Conservation (phyloP, 2,888 invertebrate species). For the Aporophyla nigra region DNA sequence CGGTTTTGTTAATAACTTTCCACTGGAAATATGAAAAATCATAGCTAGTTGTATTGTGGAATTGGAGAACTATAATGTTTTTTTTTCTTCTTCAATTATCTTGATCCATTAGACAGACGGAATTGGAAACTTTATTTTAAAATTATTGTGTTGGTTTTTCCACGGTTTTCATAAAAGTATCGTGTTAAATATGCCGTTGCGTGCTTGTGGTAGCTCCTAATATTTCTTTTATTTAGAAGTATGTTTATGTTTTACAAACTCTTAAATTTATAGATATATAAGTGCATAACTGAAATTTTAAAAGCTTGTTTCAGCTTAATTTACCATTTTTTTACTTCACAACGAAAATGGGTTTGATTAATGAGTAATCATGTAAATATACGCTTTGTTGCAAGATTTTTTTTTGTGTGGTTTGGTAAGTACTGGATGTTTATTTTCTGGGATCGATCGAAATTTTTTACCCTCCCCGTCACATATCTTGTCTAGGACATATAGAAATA, state of each 20-base stretch:
- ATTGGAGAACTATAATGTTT: neutral
- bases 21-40: neutral
- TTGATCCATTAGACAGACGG: neutral
- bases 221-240: slow-evolving; percentile 16
- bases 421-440: too few relatives aligned
- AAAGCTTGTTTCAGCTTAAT: neutral
- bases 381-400: neutral
- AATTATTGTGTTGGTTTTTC: slow-evolving; percentile 31
- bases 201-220: neutral
- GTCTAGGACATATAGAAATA: neutral
- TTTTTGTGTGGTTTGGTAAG: neutral
- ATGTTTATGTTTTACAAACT: slow-evolving; percentile 10
- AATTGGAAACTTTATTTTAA: slow-evolving; percentile 12
- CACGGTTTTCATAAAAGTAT: neutral
- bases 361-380: neutral
- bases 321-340: neutral
- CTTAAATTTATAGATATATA: neutral
- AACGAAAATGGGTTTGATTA: neutral
- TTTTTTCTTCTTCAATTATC: neutral
- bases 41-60: neutral
- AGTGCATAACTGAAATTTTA: neutral
- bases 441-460: neutral
- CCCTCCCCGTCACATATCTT: neutral
- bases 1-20: neutral
- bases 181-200: slow-evolving; percentile 28